Percentiles rank a stretch among this genome's conserved stretches.
phyloP scores from a whole-genome alignment of 2,113 vertebrate species.

The Eptesicus fuscus region DNA sequence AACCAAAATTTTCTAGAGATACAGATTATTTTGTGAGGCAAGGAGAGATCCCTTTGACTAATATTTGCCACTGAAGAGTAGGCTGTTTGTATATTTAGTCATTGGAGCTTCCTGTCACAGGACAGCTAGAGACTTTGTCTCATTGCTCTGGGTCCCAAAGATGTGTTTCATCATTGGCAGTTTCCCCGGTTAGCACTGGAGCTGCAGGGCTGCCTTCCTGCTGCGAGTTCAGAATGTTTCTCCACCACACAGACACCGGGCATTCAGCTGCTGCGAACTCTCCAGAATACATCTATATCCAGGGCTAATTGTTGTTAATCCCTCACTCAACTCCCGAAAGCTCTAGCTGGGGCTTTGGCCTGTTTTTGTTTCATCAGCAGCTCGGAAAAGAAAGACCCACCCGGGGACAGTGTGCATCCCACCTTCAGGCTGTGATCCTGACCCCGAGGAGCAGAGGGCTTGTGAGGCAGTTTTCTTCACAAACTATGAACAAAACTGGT shows the following conservation, averaged over 20 bases:
- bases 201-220: neutral
- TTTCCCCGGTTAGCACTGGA: neutral
- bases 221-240: slow-evolving; percentile 27
- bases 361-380: neutral
- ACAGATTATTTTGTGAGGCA: neutral
- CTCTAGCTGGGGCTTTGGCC: neutral
- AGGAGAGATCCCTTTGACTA: neutral
- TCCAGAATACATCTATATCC: neutral
- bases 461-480: neutral
- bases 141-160: neutral
- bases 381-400: neutral
- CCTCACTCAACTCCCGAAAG: neutral
- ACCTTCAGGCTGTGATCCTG: neutral
- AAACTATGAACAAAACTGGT: neutral
- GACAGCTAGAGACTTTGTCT: neutral
- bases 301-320: neutral
- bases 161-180: neutral
- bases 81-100: slow-evolving; percentile 56
- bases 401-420: neutral
- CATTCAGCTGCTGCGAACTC: neutral
- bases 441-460: neutral
- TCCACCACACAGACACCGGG: neutral
- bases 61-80: neutral
- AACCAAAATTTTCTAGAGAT: neutral
- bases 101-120: slow-evolving; percentile 32